These are phyloP conservation scores for Otocyon megalotis DNA, from an alignment of 2,113 vertebrate species.

Conservation along the genomic window DNA sequence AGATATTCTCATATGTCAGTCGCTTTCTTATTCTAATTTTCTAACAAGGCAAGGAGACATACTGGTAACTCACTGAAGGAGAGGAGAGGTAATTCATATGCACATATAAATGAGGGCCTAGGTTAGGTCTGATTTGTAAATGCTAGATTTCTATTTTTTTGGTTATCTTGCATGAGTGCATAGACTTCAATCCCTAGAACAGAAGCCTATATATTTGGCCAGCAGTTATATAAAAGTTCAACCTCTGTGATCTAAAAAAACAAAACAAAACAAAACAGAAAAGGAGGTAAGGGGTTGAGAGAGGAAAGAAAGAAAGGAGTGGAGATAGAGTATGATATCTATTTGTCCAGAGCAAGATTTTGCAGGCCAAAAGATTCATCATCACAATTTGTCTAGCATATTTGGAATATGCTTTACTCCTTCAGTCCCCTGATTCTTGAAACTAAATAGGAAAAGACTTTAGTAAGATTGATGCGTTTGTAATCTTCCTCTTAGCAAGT, in stretches of 20 bases:
- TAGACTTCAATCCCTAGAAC: conserved; percentile 3
- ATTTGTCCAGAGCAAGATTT: conserved; percentile 17
- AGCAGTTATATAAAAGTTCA: not conserved
- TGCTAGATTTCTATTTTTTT: not conserved
- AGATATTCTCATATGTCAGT: conserved; percentile 29
- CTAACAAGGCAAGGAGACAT: not conserved
- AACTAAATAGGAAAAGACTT: not conserved
- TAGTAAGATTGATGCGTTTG: not conserved
- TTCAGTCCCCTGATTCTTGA: not conserved
- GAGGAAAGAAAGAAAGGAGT: no score
- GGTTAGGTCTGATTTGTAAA: not conserved
- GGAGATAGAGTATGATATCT: not conserved
- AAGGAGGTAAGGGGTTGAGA: not conserved
- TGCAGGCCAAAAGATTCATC: not conserved
- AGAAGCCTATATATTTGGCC: not conserved
- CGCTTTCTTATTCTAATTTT: conserved; percentile 51
- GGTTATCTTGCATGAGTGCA: not conserved
- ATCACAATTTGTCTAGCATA: not conserved
- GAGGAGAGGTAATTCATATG: not conserved
- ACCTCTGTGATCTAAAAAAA: not conserved
- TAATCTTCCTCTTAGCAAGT: not conserved
- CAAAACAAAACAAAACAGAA: not conserved
- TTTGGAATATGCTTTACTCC: not conserved
- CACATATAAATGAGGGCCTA: not conserved
- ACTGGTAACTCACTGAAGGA: not conserved